Conservation (phyloP, 2,113 vertebrate species). For the Harpagus bidentatus region DNA sequence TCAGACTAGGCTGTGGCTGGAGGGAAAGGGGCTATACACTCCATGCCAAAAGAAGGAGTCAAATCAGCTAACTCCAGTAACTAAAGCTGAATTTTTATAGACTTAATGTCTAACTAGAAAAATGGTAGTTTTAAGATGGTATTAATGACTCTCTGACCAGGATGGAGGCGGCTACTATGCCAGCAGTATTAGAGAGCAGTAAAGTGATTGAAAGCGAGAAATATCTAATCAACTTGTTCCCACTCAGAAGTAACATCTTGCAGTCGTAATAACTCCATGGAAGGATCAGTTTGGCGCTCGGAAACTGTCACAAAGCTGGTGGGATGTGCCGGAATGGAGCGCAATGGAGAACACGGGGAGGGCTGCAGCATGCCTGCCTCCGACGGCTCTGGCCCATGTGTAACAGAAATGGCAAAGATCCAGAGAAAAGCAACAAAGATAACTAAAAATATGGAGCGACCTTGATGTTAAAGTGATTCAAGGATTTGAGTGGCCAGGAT, state of each 20-base stretch:
- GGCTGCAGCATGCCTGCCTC: not conserved
- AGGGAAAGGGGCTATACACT: not conserved
- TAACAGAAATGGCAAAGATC: not conserved
- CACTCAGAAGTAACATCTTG: not conserved
- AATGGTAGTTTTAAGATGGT: not conserved
- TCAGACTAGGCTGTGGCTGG: not conserved
- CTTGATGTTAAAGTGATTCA: not conserved
- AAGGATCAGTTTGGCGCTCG: fast-evolving
- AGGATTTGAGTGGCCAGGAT: not conserved
- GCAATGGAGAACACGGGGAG: not conserved
- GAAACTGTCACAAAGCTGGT: not conserved
- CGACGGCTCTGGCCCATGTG: fast-evolving
- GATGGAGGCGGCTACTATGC: fast-evolving
- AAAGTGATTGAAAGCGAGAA: not conserved
- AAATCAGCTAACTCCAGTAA: not conserved
- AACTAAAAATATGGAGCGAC: not conserved
- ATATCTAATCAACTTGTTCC: not conserved
- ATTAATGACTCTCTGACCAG: not conserved
- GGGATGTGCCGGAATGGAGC: not conserved
- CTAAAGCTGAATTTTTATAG: not conserved
- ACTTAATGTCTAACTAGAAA: not conserved
- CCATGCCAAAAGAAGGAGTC: not conserved
- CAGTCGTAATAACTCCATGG: not conserved
- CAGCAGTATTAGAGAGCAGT: not conserved
- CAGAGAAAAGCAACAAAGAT: not conserved